These are phyloP conservation scores for Caenorhabditis uteleia DNA, from an alignment of 2,888 invertebrate species.

Conservation along the genomic window DNA sequence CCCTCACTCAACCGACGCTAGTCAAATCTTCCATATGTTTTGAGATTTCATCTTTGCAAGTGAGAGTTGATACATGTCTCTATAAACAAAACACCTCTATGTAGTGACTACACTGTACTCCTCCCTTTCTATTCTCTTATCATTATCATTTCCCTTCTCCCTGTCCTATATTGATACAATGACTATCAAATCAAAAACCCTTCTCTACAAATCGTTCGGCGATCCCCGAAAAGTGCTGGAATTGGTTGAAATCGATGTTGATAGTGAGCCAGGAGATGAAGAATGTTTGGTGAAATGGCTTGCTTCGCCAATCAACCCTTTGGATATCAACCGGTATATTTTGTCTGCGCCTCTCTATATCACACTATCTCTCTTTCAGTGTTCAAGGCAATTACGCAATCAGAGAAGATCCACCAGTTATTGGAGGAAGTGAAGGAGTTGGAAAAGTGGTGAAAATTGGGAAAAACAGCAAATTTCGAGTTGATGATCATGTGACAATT, in stretches of 20 bases:
- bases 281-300: constrained; percentile 63
- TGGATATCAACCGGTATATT: constrained; percentile 57
- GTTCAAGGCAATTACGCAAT: constrained; percentile 47
- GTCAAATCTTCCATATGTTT: no score
- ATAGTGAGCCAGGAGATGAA: constrained; percentile 20
- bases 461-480: constrained; percentile 16
- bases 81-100: no score
- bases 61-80: no score
- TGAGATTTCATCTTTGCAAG: no score
- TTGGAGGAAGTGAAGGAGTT: constrained; percentile 92
- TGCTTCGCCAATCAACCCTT: constrained; percentile 63
- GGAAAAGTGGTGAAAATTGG: constrained; percentile 78
- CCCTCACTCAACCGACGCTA: no score
- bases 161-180: no score
- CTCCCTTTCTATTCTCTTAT: no score
- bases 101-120: no score
- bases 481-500: constrained; percentile 53
- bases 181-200: constrained; percentile 27
- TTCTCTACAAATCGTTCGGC: constrained; percentile 35
- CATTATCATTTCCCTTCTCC: no score
- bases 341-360: neutral
- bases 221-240: constrained; percentile 45
- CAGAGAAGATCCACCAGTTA: constrained; percentile 77
- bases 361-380: constrained; percentile 11
- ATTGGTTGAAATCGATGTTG: constrained; percentile 33